Base-by-base conservation (phyloP, 2,797 vertebrate genomes). In the Triplophysa yarkandensis region DNA sequence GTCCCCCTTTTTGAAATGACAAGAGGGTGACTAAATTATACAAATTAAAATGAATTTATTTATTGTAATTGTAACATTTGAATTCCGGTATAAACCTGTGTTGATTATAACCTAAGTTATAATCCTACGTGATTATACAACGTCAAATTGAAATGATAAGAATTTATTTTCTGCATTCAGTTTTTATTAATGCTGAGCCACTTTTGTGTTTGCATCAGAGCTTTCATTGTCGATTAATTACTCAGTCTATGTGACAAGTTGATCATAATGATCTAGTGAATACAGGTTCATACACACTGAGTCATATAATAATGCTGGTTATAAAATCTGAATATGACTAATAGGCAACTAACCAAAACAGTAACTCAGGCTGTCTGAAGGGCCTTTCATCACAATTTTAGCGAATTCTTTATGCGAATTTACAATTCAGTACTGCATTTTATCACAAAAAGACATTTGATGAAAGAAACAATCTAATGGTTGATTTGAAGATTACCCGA, bases 331-430 rank as follows among this genome's bases (percentile, higher is more conserved):
- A 54, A 60, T 46, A 63, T 85, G 82, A 85, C 68, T 81, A 50
- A 84, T 48, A 32, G 63, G 70, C 67, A 43, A 46, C 46, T 30
- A 63, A 83, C 58, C 39, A 77, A 58, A 77, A 69, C 28, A 81
- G 71, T 86, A 86, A 88, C 76, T 90, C 83, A 84, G 1, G 65
- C 67, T 30, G 39, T 34, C 83, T 85, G 85, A 86, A 85, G 79
- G 39, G 11, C 43, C 8, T 54, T 14, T 74, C 64, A 84, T 81
- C 79, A 74, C n/a, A n/a, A n/a, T n/a, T n/a, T n/a, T n/a, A n/a
- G n/a, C n/a, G n/a, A n/a, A n/a, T n/a, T n/a, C n/a, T n/a, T 63
- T 70, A 30, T 16, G 13, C 21, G 0, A 1, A 5, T 62, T 5
- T 41, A 13, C 9, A 23, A 21, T 43, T 43, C n/a, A 70, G 4